Base-by-base conservation (phyloP, 2,113 vertebrate genomes). In the Prunella fulvescens region DNA sequence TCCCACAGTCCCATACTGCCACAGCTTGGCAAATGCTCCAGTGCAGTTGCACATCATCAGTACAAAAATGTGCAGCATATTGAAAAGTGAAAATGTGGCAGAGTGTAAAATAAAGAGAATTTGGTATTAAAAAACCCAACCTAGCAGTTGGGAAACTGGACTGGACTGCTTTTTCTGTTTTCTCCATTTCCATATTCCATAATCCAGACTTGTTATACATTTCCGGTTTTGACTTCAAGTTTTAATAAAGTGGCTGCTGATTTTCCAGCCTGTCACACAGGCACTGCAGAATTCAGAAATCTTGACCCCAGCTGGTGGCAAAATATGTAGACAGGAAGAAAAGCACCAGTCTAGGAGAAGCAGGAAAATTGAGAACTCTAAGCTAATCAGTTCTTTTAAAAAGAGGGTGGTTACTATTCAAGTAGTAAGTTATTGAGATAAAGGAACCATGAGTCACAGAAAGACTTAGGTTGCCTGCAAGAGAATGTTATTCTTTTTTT, bases 371-470 rank as follows among this genome's bases (percentile, higher is more conserved):
- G 67, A 91, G 88, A 79, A 64, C 24, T 58, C 84, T 19, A 31
- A 88, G 88, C 15, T 88, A 84, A 91, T 72, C 42, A 47, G n/a
- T 19, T 74, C 11, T 42, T 91, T 66, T 54, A 20, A 65, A 80
- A 85, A 91, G 42, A 81, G 2, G 6, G 42, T 73, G 76, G 56
- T 80, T 91, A 53, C 86, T 44, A 45, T 65, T 94, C 48, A 81
- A 47, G 81, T 40, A 88, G 78, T 89, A 70, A 83, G 90, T 92
- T 91, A 86, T 76, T 72, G 61, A 88, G 87, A 81, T 87, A 92
- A 95, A 91, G 78, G 65, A 94, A 29, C 40, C 53, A 44, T 42
- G 40, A 44, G 33, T 94, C 76, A 84, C 53, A 84, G 93, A 77
- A 66, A 69, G 91, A 64, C 56, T 76, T 76, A n/a, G 12, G 37